These are phyloP conservation scores for Halocaridina rubra DNA, from an alignment of 2,888 invertebrate genomes.

Conservation along the genomic window DNA sequence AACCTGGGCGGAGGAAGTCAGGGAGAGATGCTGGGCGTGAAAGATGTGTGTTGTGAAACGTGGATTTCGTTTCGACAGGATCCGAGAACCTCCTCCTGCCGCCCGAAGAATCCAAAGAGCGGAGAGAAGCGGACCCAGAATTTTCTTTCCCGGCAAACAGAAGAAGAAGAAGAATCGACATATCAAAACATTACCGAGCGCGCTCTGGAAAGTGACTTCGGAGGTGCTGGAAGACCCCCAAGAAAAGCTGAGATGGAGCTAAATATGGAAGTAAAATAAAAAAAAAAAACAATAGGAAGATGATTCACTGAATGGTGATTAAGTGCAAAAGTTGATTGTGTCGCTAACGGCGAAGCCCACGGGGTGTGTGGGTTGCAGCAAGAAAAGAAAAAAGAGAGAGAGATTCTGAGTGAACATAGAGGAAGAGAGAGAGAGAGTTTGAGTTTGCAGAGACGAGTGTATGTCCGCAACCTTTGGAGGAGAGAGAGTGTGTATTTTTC, in stretches of 20 bases:
- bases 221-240: background rate
- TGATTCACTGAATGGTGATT: background rate
- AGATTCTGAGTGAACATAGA: too few species aligned
- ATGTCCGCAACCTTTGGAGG: background rate
- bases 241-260: background rate
- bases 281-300: background rate
- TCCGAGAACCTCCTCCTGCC: background rate
- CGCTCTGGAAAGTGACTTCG: too few species aligned
- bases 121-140: too few species aligned
- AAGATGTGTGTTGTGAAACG: background rate
- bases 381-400: background rate
- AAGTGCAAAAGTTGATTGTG: background rate
- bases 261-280: background rate
- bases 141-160: too few species aligned
- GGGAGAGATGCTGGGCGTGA: background rate
- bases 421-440: background rate
- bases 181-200: too few species aligned
- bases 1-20: background rate
- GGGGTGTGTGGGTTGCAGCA: background rate
- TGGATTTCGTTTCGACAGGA: background rate
- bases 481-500: too few species aligned
- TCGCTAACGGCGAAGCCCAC: background rate
- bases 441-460: background rate
- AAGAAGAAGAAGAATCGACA: background rate
- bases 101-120: background rate